Base-by-base conservation (phyloP, 2,113 vertebrate genomes). In the Tretioscincus oriximinensis region DNA sequence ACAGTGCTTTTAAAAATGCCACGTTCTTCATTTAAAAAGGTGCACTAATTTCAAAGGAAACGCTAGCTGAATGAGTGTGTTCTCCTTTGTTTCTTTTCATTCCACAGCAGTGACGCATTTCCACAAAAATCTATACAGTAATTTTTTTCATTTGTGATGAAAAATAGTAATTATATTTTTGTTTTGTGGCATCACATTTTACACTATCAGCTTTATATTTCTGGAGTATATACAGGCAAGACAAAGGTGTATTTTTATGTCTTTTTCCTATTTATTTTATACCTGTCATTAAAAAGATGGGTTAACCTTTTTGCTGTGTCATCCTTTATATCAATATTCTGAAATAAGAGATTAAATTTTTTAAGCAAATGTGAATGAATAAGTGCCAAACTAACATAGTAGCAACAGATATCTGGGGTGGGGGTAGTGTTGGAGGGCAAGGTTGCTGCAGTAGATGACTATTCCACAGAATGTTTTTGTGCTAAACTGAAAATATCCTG, bases 171-270 rank as follows among this genome's bases (percentile, higher is more conserved):
- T 67, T 82, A 83, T 81, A 85, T 84, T 81, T 91, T 86, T 78
- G 64, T 80, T 79, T 83, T 70, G 71, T 87, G 91, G 88, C 91
- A 76, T 74, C 82, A 85, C 31, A 1, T 78, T 81, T 76, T 83
- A 88, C 74, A 84, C 80, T 89, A 85, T 18, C 64, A 80, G 63
- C 63, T 84, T 11, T 47, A 66, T 71, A 75, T 28, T n/a, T 54
- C 20, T n/a, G 45, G 65, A 24, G 73, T 85, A 5, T 45, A 67
- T 77, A 64, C 45, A 80, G 86, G 84, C 86, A 80, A 54, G 87
- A 68, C 82, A 58, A 68, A 76, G 28, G 11, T 54, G 80, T 22
- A 51, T 78, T 61, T 84, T 35, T n/a, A 14, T 71, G 41, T 84
- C 8, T 28, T 70, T 76, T 29, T 47, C 21, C 51, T 86, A 67